Evolutionary conservation across 2,888 invertebrate genomes (phyloP), one percentile per base, ranked within the genome.

Genomic region (Drosophila cracens): DNA sequence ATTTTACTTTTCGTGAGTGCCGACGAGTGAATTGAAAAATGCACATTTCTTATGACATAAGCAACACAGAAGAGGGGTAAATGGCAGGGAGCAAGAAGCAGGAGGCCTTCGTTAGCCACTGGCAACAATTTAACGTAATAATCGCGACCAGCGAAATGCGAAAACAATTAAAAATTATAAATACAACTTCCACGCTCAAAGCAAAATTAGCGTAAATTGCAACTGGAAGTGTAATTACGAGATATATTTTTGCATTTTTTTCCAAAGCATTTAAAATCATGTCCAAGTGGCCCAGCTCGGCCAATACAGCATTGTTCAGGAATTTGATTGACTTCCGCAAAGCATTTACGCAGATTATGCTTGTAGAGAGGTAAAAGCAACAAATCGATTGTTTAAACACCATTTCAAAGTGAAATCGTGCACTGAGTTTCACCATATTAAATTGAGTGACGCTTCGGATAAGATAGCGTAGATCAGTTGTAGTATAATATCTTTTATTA

Each of bases 1-100:
- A 73, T 88, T 90, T 86, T 86, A 83, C 86, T 86, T 90, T 90
- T 81, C 56, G 61, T 69, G 51, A 60, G 29, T 27, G 40, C 46
- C 16, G 38, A 18, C 16, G 31, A 21, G 48, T 51, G 25, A 29
- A 25, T 31, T 48, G 46, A 51, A 43, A 29, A 54, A 36, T 77
- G 60, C 71, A 59, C 62, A 40, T 40, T 64, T 65, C 71, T 76
- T 74, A 85, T 74, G 89, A 81, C 81, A 81, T 82, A 84, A 84
- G 65, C 53, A 57, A 1, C 21, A 29, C 21, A 40, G 29, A 21
- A 33, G 38, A 13, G 38, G 38, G n/a, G 56, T 40, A 36, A 21
- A 8, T 31, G 18, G 29, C 34, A n/a, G 25, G 36, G 57, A 36
- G 31, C 43, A 38, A 58, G 43, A 40, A 43, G 68, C 29, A 31